Percentiles rank a stretch among this genome's conserved stretches.
phyloP scores from a whole-genome alignment of 2,797 vertebrate species.

The Percopsis omiscomaycus region DNA sequence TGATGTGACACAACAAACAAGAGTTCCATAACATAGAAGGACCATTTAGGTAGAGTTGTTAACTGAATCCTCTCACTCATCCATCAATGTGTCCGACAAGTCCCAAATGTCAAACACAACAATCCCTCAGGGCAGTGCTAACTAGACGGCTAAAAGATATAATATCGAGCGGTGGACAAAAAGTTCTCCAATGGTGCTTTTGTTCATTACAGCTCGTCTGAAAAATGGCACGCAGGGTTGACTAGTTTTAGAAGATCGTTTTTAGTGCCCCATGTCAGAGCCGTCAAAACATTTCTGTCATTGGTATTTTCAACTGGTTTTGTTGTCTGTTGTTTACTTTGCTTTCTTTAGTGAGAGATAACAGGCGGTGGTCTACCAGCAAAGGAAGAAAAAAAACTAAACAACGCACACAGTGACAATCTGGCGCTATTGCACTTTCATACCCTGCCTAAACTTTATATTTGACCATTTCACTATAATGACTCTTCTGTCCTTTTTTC shows the following conservation, averaged over 20 bases:
- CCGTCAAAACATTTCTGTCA: slow-evolving; percentile 36
- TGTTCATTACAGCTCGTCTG: slow-evolving; percentile 72
- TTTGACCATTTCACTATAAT: too few species aligned
- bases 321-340: slow-evolving; percentile 17
- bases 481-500: too few species aligned
- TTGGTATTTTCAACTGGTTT: slow-evolving; percentile 26
- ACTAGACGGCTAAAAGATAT: slow-evolving; percentile 63
- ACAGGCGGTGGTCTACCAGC: too few species aligned
- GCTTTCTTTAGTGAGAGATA: neutral
- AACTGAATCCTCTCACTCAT: slow-evolving; percentile 64
- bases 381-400: too few species aligned
- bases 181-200: slow-evolving; percentile 66
- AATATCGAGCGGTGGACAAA: slow-evolving; percentile 66
- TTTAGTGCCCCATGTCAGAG: slow-evolving; percentile 29
- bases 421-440: too few species aligned
- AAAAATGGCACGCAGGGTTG: slow-evolving; percentile 63
- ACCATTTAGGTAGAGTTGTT: slow-evolving; percentile 58
- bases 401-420: too few species aligned
- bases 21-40: slow-evolving; percentile 30
- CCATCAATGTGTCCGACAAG: slow-evolving; percentile 66
- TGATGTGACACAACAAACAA: slow-evolving; percentile 5
- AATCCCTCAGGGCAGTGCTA: slow-evolving; percentile 68
- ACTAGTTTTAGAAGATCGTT: slow-evolving; percentile 51
- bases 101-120: slow-evolving; percentile 63
- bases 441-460: too few species aligned